These are phyloP conservation scores for Indri indri DNA, from an alignment of 2,113 vertebrate genomes.

Conservation along the genomic window DNA sequence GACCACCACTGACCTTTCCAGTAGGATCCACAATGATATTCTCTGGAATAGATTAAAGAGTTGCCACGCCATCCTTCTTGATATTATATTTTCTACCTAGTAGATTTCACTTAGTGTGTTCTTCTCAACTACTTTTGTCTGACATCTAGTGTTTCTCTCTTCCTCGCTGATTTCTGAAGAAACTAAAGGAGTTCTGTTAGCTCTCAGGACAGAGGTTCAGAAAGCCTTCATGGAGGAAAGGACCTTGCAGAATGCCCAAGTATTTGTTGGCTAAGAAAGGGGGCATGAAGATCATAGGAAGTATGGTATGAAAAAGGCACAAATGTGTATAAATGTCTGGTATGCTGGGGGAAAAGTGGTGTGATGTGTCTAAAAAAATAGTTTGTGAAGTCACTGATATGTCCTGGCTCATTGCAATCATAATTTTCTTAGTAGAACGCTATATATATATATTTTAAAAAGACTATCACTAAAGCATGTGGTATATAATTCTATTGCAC, in stretches of 20 bases:
- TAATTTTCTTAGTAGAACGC: not conserved
- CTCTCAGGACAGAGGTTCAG: not conserved
- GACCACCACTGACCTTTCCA: not conserved
- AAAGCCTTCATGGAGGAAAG: not conserved
- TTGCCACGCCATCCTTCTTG: not conserved
- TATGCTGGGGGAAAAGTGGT: not conserved
- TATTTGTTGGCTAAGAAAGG: not conserved
- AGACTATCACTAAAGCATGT: not conserved
- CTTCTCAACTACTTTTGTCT: not conserved
- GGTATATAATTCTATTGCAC: not conserved
- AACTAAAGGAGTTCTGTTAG: not conserved
- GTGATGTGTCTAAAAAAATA: not conserved
- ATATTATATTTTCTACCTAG: not conserved
- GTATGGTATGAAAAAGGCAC: not conserved
- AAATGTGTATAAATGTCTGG: not conserved
- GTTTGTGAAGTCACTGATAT: slow-evolving; percentile 14
- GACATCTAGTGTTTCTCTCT: not conserved
- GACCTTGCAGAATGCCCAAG: not conserved
- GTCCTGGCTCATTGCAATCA: not conserved
- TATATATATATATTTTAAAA: not conserved
- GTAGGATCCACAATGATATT: not conserved
- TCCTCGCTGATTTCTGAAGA: slow-evolving; percentile 13
- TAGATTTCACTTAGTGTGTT: not conserved
- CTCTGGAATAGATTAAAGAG: not conserved
- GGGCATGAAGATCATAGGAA: not conserved